These are phyloP conservation scores for Coregonus ussuriensis DNA, from an alignment of 2,797 vertebrate species.

Conservation along the genomic window DNA sequence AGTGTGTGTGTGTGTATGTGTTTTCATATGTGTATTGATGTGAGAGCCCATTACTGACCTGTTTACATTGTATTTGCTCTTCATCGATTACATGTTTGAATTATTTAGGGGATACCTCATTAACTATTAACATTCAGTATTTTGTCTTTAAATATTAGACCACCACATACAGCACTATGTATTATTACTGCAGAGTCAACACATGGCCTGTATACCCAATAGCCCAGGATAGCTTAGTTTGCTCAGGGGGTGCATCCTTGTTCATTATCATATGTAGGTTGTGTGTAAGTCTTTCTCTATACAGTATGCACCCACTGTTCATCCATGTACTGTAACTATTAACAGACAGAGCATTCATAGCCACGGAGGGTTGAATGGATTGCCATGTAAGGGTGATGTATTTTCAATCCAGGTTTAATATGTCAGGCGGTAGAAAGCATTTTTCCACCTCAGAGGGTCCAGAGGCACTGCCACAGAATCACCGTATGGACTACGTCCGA, in stretches of 20 bases:
- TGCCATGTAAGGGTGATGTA: neutral
- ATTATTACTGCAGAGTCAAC: neutral
- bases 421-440: constrained; percentile 20
- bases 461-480: constrained; percentile 11
- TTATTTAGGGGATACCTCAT: constrained; percentile 14
- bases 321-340: constrained; percentile 33
- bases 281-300: constrained; percentile 18
- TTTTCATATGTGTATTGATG: neutral
- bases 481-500: neutral
- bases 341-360: neutral
- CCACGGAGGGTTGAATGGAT: constrained; percentile 8
- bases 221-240: neutral
- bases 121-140: constrained; percentile 27
- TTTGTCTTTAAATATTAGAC: neutral
- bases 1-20: too few species aligned
- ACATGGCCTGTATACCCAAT: neutral
- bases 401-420: constrained; percentile 8
- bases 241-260: neutral
- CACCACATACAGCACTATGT: neutral
- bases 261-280: neutral
- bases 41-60: constrained; percentile 8
- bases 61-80: constrained; percentile 34
- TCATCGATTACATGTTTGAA: constrained; percentile 23
- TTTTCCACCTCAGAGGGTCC: constrained; percentile 29
- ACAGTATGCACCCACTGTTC: constrained; percentile 37